Evolutionary conservation across 2,113 vertebrate genomes (phyloP).

Genomic region (Ia io): DNA sequence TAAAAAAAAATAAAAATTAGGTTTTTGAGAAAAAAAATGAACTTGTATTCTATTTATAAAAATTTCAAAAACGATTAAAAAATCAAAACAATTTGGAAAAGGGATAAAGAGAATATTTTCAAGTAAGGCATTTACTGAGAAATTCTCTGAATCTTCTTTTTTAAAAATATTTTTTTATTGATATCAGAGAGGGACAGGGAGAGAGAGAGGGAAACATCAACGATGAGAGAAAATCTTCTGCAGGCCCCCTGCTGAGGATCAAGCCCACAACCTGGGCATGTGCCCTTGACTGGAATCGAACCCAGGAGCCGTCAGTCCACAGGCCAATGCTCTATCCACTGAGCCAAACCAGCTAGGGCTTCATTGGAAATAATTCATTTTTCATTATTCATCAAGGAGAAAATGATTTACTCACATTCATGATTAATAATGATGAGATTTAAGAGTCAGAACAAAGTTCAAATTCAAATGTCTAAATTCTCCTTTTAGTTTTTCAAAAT

Average conservation of each 20-base stretch:
- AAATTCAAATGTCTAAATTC: constrained; percentile 52
- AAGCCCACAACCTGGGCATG: no score
- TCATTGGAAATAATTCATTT: not conserved
- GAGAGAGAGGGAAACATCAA: no score
- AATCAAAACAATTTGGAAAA: not conserved
- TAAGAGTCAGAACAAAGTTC: not conserved
- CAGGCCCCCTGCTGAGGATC: no score
- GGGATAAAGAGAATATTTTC: not conserved
- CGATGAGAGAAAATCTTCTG: no score
- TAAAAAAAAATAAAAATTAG: no score
- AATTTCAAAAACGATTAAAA: not conserved
- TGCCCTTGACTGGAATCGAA: no score
- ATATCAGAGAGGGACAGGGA: no score
- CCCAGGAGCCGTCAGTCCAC: no score
- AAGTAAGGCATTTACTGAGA: not conserved
- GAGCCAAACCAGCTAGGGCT: no score
- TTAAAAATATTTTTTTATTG: no score
- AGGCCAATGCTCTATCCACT: no score
- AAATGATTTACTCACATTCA: constrained; percentile 16
- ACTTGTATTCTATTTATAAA: not conserved
- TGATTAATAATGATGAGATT: constrained; percentile 34
- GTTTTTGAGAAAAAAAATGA: no score
- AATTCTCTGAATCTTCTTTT: not conserved
- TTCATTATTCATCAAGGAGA: constrained; percentile 13
- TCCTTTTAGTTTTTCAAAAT: constrained; percentile 41